A percentile compares a stretch with the other conserved stretches of the same genome.
These are phyloP conservation scores for Cephus rjabovi DNA, from an alignment of 2,888 invertebrate genomes.

Conservation along the genomic window DNA sequence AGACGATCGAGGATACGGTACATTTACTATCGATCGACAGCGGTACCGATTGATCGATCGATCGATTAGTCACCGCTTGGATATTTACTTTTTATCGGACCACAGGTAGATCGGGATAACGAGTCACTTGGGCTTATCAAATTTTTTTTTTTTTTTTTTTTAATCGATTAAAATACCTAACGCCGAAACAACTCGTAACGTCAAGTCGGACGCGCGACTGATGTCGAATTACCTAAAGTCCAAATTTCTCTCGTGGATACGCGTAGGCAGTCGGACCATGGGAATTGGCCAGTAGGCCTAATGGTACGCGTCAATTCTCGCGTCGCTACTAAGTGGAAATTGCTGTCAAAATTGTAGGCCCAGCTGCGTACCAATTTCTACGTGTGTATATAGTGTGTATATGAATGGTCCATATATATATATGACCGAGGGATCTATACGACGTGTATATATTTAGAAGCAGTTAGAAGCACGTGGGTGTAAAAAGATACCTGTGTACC, in stretches of 20 bases:
- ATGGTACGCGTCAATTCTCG: constrained; percentile 1
- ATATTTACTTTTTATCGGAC: neutral
- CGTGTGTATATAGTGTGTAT: constrained; percentile 3
- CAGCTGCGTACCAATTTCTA: constrained; percentile 46
- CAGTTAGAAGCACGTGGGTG: constrained; percentile 49
- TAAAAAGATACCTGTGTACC: constrained; percentile 25
- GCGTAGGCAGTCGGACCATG: neutral
- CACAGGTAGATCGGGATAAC: neutral
- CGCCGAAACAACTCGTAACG: neutral
- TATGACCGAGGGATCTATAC: neutral
- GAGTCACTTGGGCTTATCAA: neutral
- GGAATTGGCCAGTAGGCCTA: constrained; percentile 3
- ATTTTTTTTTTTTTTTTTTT: neutral
- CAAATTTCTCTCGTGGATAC: neutral
- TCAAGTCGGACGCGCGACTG: neutral
- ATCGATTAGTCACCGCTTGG: neutral
- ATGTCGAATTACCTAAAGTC: neutral
- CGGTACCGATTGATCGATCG: neutral
- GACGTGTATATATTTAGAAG: constrained; percentile 53
- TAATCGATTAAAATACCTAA: neutral
- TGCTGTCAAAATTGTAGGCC: constrained; percentile 63
- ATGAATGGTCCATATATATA: constrained; percentile 35
- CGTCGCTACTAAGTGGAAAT: constrained; percentile 62
- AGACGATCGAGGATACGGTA: neutral
- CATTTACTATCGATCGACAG: neutral